Percentiles rank a stretch among this genome's conserved stretches.
Conservation (phyloP, 1,140 invertebrate genomes). For the Calephelis nemesis region DNA sequence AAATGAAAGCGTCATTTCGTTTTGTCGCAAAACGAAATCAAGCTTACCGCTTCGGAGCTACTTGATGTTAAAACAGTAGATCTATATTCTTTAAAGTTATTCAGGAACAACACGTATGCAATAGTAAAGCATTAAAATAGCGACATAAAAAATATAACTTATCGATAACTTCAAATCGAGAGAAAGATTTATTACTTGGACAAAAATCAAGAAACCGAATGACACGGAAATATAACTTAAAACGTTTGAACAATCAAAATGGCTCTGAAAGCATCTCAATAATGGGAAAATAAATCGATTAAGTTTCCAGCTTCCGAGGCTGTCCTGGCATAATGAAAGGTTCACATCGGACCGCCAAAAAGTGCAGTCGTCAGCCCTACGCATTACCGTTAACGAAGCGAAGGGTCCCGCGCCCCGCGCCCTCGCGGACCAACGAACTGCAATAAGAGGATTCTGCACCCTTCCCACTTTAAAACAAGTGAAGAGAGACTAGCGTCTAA, state of each 20-base stretch:
- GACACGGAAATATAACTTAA: not conserved
- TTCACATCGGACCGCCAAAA: constrained; percentile 46
- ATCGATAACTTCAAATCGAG: too few species aligned
- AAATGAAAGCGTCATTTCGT: too few species aligned
- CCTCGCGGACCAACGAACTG: constrained; percentile 61
- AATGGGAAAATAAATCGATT: constrained; percentile 33
- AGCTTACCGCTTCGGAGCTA: too few species aligned
- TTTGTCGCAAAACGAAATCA: too few species aligned
- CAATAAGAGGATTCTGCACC: constrained; percentile 75
- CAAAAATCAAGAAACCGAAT: too few species aligned
- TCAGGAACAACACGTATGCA: too few species aligned
- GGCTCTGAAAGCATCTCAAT: constrained; percentile 18
- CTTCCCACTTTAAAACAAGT: constrained; percentile 43
- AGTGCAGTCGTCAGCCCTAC: constrained; percentile 67
- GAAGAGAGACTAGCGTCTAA: constrained; percentile 22
- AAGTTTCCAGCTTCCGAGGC: constrained; percentile 40
- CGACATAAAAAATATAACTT: too few species aligned
- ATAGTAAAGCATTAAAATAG: too few species aligned
- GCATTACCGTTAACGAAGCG: constrained; percentile 63
- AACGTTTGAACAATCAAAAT: constrained; percentile 10
- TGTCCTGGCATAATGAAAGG: constrained; percentile 18
- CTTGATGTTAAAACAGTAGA: too few species aligned
- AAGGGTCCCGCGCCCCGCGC: constrained; percentile 42
- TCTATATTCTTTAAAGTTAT: too few species aligned
- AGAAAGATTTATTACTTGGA: too few species aligned